Percentiles rank a stretch among this genome's conserved stretches.
Conservation (phyloP, 2,113 vertebrate genomes). For the Thunnus maccoyii region DNA sequence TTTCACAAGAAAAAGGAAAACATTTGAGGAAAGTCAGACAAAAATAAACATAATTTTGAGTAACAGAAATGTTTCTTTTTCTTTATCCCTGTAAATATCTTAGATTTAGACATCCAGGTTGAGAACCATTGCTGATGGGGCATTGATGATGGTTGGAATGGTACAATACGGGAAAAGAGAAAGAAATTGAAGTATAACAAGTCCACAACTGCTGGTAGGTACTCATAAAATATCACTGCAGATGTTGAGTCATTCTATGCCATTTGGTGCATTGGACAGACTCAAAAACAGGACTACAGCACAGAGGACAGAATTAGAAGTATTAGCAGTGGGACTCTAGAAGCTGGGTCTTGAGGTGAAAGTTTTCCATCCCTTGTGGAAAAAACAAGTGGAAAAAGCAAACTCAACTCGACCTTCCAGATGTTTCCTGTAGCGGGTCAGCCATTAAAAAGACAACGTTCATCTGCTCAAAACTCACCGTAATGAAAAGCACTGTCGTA, state of each 20-base stretch:
- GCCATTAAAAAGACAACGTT: constrained; percentile 20
- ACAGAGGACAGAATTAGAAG: constrained; percentile 12
- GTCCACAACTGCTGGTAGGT: not conserved
- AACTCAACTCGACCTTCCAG: constrained; percentile 61
- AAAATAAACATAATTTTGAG: not conserved
- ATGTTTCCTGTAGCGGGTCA: constrained; percentile 71
- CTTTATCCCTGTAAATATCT: not conserved
- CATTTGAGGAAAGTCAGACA: not conserved
- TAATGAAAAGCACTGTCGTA: constrained; percentile 83
- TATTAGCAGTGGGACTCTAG: constrained; percentile 37
- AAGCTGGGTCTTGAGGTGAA: constrained; percentile 49
- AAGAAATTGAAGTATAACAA: not conserved
- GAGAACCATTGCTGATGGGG: not conserved
- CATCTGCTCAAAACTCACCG: constrained; percentile 78
- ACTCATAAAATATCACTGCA: not conserved
- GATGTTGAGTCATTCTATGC: not conserved
- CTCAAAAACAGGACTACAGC: not conserved
- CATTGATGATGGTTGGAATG: not conserved
- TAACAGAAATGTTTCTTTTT: not conserved
- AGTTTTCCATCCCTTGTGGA: constrained; percentile 67
- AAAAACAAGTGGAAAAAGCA: constrained; percentile 65
- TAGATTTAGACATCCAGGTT: not conserved
- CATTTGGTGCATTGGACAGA: not conserved
- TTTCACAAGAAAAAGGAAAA: not conserved
- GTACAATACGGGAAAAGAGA: not conserved